Evolutionary conservation across 2,113 vertebrate genomes (phyloP).

Genomic region (Artemisiospiza belli): DNA sequence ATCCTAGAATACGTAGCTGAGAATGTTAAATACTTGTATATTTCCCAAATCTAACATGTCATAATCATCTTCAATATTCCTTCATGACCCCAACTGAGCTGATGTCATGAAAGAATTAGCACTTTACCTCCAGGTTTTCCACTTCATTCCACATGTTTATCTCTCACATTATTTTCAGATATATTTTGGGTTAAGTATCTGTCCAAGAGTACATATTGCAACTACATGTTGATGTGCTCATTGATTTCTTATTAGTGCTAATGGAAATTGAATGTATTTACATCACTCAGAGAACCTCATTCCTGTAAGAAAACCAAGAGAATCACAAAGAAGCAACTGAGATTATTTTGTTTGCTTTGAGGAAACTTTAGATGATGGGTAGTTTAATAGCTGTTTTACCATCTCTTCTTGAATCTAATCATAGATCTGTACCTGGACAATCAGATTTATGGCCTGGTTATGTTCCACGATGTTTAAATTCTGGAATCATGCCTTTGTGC

Average conservation of each 20-base stretch:
- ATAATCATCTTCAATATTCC: background rate
- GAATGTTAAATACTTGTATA: background rate
- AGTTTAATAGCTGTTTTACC: background rate
- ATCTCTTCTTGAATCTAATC: background rate
- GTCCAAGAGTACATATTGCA: background rate
- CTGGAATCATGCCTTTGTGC: background rate
- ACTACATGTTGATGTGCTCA: background rate
- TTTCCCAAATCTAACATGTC: background rate
- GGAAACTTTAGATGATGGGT: background rate
- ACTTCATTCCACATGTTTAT: background rate
- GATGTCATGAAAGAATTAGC: background rate
- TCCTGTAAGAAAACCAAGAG: background rate
- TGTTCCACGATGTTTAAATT: background rate
- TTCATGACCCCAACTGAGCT: background rate
- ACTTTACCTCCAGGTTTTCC: background rate
- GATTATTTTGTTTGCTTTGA: background rate
- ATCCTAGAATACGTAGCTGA: accelerated
- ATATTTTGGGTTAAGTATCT: background rate
- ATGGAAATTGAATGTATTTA: background rate
- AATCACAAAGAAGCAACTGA: background rate
- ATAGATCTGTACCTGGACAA: background rate
- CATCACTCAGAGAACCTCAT: background rate
- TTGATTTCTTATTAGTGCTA: background rate
- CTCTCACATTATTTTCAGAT: background rate
- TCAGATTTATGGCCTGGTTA: background rate